These are phyloP conservation scores for Anorthoa munda DNA, from an alignment of 2,888 invertebrate species.

Conservation along the genomic window DNA sequence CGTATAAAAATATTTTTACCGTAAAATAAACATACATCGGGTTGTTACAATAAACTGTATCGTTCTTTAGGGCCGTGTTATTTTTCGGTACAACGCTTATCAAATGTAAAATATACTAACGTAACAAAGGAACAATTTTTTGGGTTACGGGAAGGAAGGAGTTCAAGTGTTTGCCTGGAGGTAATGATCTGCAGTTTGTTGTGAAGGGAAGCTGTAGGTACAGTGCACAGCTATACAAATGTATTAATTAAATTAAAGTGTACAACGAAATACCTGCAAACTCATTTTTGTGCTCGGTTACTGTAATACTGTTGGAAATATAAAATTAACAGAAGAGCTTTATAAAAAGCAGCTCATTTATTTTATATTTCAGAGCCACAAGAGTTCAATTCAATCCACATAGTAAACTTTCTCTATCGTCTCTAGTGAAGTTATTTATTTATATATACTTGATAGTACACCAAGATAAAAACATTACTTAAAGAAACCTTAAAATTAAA, in stretches of 20 bases:
- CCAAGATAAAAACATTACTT: too few species aligned
- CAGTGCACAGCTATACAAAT: not conserved
- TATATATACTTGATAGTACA: too few species aligned
- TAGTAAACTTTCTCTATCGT: not conserved
- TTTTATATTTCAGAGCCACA: too few species aligned
- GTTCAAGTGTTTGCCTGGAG: slow-evolving; percentile 33
- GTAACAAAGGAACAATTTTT: slow-evolving; percentile 49
- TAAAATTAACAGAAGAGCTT: not conserved
- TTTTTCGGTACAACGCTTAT: slow-evolving; percentile 52
- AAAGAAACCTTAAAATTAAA: too few species aligned
- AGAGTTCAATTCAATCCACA: not conserved
- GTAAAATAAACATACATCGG: slow-evolving; percentile 49
- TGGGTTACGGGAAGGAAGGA: slow-evolving; percentile 23
- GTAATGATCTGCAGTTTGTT: slow-evolving; percentile 39
- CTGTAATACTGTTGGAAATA: slow-evolving; percentile 1
- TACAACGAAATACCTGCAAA: not conserved
- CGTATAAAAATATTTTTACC: slow-evolving; percentile 45
- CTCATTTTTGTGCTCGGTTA: not conserved
- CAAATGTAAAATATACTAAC: slow-evolving; percentile 59
- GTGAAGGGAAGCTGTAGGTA: slow-evolving; percentile 3
- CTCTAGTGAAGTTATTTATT: not conserved
- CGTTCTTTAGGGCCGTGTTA: slow-evolving; percentile 40
- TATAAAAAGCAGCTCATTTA: not conserved
- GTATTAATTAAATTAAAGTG: slow-evolving; percentile 27
- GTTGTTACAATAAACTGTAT: slow-evolving; percentile 44